A percentile compares a stretch with the other conserved stretches of the same genome.
These are phyloP conservation scores for Anarsia innoxiella DNA, from an alignment of 2,888 invertebrate species.

Conservation along the genomic window DNA sequence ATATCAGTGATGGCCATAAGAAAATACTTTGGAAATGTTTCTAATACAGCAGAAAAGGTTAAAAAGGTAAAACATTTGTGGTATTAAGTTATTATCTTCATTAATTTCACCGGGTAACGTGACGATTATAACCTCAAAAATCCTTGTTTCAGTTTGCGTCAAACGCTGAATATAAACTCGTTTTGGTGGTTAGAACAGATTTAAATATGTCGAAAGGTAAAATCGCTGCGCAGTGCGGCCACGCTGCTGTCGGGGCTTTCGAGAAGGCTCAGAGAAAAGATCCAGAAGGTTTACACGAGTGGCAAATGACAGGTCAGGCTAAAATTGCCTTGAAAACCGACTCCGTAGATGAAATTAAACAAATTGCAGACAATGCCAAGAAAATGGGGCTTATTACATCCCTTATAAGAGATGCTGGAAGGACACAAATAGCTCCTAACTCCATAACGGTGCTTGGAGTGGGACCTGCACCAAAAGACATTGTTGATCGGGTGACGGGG, in stretches of 20 bases:
- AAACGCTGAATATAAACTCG: constrained; percentile 83
- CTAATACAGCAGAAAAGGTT: constrained; percentile 15
- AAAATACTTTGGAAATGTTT: constrained; percentile 34
- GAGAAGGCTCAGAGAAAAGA: constrained; percentile 79
- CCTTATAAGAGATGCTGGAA: constrained; percentile 91
- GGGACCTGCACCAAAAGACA: constrained; percentile 88
- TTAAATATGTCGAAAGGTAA: constrained; percentile 97
- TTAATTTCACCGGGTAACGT: no score
- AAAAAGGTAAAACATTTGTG: constrained; percentile 43
- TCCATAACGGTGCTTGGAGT: constrained; percentile 93
- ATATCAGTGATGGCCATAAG: constrained; percentile 51
- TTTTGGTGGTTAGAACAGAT: constrained; percentile 91
- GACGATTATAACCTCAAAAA: no score
- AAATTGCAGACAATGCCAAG: constrained; percentile 81
- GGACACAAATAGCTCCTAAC: constrained; percentile 93
- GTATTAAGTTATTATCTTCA: no score
- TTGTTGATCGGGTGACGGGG: constrained; percentile 89
- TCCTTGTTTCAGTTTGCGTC: constrained; percentile 52
- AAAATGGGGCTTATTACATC: constrained; percentile 81
- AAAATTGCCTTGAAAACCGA: constrained; percentile 92
- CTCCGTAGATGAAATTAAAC: constrained; percentile 81
- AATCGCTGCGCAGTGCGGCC: constrained; percentile 95
- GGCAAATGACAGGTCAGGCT: constrained; percentile 84
- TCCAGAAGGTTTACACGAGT: constrained; percentile 72
- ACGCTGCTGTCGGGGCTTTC: constrained; percentile 93